Conservation (phyloP, 2,113 vertebrate species). For the Proterorhinus semilunaris region DNA sequence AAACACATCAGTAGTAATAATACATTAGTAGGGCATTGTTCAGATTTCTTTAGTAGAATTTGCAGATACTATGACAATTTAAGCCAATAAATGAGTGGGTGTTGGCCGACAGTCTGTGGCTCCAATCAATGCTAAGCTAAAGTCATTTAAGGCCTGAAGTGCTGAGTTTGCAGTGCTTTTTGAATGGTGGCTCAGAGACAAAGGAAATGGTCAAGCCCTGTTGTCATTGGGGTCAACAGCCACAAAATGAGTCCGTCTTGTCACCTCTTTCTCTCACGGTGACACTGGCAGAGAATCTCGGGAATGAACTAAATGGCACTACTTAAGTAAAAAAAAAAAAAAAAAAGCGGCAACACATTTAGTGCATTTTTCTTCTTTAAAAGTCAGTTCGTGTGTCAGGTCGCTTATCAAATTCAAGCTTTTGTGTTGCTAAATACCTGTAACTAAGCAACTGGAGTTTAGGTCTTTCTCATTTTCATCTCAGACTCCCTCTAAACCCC, state of each 20-base stretch:
- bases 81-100: too few species aligned
- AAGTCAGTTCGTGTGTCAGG: slow-evolving; percentile 18
- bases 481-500: background rate
- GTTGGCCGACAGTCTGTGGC: background rate
- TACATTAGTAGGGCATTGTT: too few species aligned
- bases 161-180: background rate
- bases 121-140: background rate
- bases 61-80: too few species aligned
- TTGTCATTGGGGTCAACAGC: slow-evolving; percentile 32
- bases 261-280: slow-evolving; percentile 13
- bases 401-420: slow-evolving; percentile 26
- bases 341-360: background rate
- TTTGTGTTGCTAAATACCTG: slow-evolving; percentile 16
- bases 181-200: slow-evolving; percentile 14
- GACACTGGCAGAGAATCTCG: slow-evolving; percentile 12
- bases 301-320: slow-evolving; percentile 8
- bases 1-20: too few species aligned
- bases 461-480: background rate
- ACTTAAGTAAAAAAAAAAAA: background rate
- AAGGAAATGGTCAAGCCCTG: slow-evolving; percentile 41
- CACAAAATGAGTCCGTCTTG: slow-evolving; percentile 41
- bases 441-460: slow-evolving; percentile 37
- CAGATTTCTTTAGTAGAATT: too few species aligned
- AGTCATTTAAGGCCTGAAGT: background rate
- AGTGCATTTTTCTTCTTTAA: slow-evolving; percentile 16